These are phyloP conservation scores for Dichetophora obliterata DNA, from an alignment of 2,888 invertebrate species.

Conservation along the genomic window DNA sequence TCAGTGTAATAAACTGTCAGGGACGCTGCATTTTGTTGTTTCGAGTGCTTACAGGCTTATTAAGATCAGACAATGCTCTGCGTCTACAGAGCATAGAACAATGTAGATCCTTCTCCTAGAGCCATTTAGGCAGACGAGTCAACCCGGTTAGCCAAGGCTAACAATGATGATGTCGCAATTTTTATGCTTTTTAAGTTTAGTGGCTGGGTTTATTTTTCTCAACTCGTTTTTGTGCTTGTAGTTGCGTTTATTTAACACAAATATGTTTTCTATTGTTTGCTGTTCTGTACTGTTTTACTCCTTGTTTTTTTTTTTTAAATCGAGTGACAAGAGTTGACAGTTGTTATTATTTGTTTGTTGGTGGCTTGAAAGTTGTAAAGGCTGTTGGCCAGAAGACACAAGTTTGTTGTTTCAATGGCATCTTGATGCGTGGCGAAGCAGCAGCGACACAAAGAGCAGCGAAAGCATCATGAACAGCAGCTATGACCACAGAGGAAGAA, in stretches of 20 bases:
- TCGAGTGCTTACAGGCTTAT: constrained; percentile 2
- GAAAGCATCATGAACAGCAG: too few species aligned
- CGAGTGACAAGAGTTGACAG: constrained; percentile 18
- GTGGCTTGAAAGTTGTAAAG: background rate
- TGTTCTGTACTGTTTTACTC: background rate
- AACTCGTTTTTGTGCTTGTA: background rate
- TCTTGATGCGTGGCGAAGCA: background rate
- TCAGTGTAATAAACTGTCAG: background rate
- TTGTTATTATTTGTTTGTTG: constrained; percentile 22
- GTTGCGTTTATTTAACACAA: background rate
- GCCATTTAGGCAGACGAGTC: too few species aligned
- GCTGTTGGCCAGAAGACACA: background rate
- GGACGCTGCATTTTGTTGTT: background rate
- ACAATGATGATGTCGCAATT: constrained; percentile 11
- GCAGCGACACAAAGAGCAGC: too few species aligned
- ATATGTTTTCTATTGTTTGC: background rate
- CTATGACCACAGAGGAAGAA: too few species aligned
- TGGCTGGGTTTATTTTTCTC: background rate
- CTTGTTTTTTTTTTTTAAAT: constrained; percentile 6
- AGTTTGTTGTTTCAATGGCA: background rate
- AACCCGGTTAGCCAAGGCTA: constrained; percentile 5
- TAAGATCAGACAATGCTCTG: constrained; percentile 4
- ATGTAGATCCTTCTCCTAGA: background rate
- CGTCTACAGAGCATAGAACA: background rate
- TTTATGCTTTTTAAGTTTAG: background rate